Conservation (phyloP, 2,797 vertebrate species). For the Pipistrellus pipistrellus region DNA sequence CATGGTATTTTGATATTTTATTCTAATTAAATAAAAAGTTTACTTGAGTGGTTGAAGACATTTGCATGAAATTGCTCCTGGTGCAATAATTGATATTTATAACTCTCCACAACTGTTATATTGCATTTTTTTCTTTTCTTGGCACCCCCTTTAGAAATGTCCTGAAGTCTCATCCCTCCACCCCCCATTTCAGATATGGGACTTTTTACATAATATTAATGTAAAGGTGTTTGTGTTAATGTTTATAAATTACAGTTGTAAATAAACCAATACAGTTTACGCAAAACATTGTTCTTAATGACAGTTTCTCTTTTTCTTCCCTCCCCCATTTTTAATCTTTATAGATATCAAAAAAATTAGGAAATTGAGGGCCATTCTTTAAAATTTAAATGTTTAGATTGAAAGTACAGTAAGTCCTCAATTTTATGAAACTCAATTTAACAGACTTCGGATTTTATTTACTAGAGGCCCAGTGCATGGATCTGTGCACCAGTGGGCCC, state of each 20-base stretch:
- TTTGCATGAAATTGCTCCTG: constrained; percentile 88
- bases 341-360: constrained; percentile 13
- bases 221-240: constrained; percentile 91
- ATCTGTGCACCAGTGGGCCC: too few species aligned
- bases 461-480: too few species aligned
- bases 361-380: background rate
- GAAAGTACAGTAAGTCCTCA: background rate
- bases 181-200: constrained; percentile 87
- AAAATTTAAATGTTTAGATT: constrained; percentile 28
- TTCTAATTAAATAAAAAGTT: constrained; percentile 82
- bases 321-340: constrained; percentile 6
- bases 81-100: constrained; percentile 85
- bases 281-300: constrained; percentile 82
- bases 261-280: constrained; percentile 91
- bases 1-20: constrained; percentile 79
- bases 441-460: too few species aligned
- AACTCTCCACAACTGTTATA: constrained; percentile 82
- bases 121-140: constrained; percentile 84
- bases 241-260: constrained; percentile 91
- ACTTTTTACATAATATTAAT: constrained; percentile 88
- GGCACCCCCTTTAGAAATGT: constrained; percentile 79
- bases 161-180: constrained; percentile 84
- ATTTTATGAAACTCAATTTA: too few species aligned
- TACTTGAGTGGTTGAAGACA: constrained; percentile 87
- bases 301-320: constrained; percentile 29